Base-by-base conservation (phyloP, 2,888 invertebrate species). In the Dorcus parallelipipedus region DNA sequence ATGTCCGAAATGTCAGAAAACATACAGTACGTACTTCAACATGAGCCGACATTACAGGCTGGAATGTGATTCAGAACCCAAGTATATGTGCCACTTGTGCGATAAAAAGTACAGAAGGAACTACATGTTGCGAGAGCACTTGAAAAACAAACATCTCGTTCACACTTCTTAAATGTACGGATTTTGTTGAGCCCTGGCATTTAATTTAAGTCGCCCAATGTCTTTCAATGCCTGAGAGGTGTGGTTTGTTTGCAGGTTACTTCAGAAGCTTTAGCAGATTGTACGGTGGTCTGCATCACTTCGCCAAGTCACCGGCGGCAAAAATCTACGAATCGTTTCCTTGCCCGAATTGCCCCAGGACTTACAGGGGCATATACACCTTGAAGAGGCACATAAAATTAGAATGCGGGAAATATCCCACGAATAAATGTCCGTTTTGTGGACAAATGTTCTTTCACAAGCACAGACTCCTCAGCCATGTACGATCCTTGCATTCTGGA, bases 91-190 rank as follows among this genome's bases (percentile, higher is more conserved):
- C 20, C 49, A 38, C 38, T 9, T 38, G n/a, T 49, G 49, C 38
- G 33, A 38, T 33, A 49, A 49, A 33, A 20, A 23, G 14, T 88
- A 87, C 77, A 87, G 87, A 57, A 86, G 88, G 79, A 87, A 80
- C 65, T 49, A 49, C 8, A 49, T 49, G 49, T 38, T 49, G 23
- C 23, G 38, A 3, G 49, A 49, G n/a, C 49, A 49, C 23, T 49
- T 49, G 38, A 33, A 10, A 20, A 45, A 45, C 45, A 45, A 45
- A 45, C 45, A 45, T 14, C n/a, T 8, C n/a, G 9, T 45, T 20
- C 45, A 45, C 8, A 23, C 14, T 45, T 41, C 20, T 20, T 33
- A 33, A 33, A 33, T 33, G 26, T 33, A 33, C 26, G 26, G 26
- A 33, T 6, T 33, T 33, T 33, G 26, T 33, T 33, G 26, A 6